Base-by-base conservation (phyloP, 2,797 vertebrate genomes). In the Chiroxiphia lanceolata region DNA sequence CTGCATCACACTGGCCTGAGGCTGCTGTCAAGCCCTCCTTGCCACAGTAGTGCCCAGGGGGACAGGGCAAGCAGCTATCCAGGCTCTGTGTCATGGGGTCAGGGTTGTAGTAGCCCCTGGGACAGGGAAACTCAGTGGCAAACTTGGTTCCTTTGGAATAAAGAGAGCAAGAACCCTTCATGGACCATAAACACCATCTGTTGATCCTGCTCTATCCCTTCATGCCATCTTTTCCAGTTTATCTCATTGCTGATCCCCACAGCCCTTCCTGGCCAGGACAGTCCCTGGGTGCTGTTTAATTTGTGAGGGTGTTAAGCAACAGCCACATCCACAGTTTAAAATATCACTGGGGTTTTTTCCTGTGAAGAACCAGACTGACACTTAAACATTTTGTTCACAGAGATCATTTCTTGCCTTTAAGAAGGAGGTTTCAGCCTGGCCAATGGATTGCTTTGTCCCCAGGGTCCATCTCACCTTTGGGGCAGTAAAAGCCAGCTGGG, bases 1-100 rank as follows among this genome's bases (percentile, higher is more conserved):
- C 99, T 74, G 98, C 98, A 86, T 99, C 99, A 94, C 99, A 99
- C 89, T 97, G 98, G 68, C 99, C 99, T 3, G 99, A 99, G 76
- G 98, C 97, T 59, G 97, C 95, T 11, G 98, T 98, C 91, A 99
- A 97, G 83, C 98, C 98, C 96, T 99, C 99, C 95, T 98, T 98
- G 68, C 99, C 98, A 40, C 99, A 99, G 98, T 98, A 99, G 97
- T 99, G 98, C 56, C 99, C 99, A 15, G 99, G 98, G 2, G 98
- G 98, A 89, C 99, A 99, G 51, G 99, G 99, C 84, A 99, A 97
- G 97, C 99, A 99, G 97, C 99, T 99, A 90, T 99, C 99, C 97
- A 99, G 94, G 94, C 98, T 99, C 94, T 99, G 99, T 57, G 98
- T 98, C 98, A 98, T 98, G n/a, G 97, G 94, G 80, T 99, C 99